Base-by-base conservation (phyloP, 2,888 invertebrate genomes). In the Tachina grossa region DNA sequence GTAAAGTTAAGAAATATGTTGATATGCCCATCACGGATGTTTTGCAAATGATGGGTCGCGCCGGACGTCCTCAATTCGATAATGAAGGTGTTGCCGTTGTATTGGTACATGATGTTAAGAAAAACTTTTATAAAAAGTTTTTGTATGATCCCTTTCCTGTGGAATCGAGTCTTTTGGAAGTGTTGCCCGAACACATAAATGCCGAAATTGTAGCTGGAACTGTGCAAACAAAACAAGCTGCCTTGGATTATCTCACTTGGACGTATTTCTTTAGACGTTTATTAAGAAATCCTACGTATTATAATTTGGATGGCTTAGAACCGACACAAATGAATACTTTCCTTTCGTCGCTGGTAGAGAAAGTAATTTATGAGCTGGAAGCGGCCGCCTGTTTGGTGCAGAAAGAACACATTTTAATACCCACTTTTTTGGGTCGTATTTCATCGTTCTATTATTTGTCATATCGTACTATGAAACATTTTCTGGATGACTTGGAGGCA, bases 1-100 rank as follows among this genome's bases (percentile, higher is more conserved):
- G 98, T 1, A 99, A 99, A 92, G 95, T 96, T 43, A 97, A 98
- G 91, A 95, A 98, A 88, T 99, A 99, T 93, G 98, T 99, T 11
- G 99, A 99, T 91, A 99, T 99, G 97, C 99, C 99, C 0, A 99
- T 99, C 69, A 99, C 99, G 0, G 99, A 99, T 93, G 99, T 99
- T 0, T 94, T 99, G 80, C 99, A 99, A 93, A 99, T 99, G 99
- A 99, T 99, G 96, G 99, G 99, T 2, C 94, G 99, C 79, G 99
- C 99, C 80, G 99, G 99, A 0, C 94, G 99, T 75, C 99, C 99
- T 0, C 97, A 99, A 94, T 99, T 96, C 91, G 99, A 99, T 93
- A 96, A 97, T 89, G 96, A 97, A 89, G 99, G 97, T 0, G 96
- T 97, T 1, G 97, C 97, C 0, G 96, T 97, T 8, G 96, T 97